phyloP scores from a whole-genome alignment of 2,113 vertebrate genomes.

The Dascyllus trimaculatus region DNA sequence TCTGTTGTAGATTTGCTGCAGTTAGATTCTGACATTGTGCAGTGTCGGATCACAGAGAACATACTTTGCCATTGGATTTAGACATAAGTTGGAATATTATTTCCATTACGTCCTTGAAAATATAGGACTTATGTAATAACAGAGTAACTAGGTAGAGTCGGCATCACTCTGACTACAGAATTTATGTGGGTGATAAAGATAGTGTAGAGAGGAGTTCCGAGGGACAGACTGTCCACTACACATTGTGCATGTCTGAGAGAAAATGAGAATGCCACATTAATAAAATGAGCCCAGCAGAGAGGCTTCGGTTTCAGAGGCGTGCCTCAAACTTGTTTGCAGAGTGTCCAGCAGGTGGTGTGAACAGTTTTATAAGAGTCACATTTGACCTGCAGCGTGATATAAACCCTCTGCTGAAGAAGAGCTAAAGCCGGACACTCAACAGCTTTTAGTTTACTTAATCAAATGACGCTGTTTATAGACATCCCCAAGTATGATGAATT shows the following conservation, averaged over 20 bases:
- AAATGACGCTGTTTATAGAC: neutral
- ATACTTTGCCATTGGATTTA: neutral
- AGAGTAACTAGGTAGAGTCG: conserved; percentile 69
- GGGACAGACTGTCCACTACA: conserved; percentile 9
- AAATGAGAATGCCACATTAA: conserved; percentile 68
- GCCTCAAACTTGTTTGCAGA: conserved; percentile 48
- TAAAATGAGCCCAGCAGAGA: conserved; percentile 49
- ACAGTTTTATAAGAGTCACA: conserved; percentile 18
- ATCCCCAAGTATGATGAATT: neutral
- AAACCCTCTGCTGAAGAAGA: neutral
- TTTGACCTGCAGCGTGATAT: neutral
- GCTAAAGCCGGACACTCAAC: neutral
- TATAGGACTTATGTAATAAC: conserved; percentile 44
- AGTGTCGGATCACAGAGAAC: conserved; percentile 1
- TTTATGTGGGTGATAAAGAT: conserved; percentile 15
- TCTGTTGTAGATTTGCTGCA: neutral
- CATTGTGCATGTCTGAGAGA: conserved; percentile 42
- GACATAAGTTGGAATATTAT: conserved; percentile 31
- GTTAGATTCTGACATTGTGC: neutral
- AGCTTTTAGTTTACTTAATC: neutral
- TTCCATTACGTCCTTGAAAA: conserved; percentile 24
- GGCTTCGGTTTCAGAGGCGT: conserved; percentile 50
- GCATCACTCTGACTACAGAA: conserved; percentile 62
- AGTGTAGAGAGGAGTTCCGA: neutral
- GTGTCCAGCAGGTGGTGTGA: conserved; percentile 11